Conservation (phyloP, 2,113 vertebrate genomes). For the Sorex araneus region DNA sequence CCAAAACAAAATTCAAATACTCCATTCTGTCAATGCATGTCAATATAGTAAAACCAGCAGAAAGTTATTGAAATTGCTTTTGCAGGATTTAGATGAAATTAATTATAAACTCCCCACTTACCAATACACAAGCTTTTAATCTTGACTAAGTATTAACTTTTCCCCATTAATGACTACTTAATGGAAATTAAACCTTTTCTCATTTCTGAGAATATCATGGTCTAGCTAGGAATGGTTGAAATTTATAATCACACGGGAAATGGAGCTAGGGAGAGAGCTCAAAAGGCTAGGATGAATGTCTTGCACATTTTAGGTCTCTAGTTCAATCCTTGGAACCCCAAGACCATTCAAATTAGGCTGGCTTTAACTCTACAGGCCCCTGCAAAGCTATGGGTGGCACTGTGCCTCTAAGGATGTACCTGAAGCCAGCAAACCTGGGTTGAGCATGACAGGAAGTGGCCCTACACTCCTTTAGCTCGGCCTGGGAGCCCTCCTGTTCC, state of each 20-base stretch:
- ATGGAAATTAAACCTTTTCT: neutral
- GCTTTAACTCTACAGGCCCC: too few species aligned
- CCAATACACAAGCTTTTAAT: neutral
- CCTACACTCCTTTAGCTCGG: too few species aligned
- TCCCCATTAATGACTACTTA: neutral
- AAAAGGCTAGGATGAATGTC: neutral
- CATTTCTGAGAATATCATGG: neutral
- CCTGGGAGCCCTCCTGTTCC: too few species aligned
- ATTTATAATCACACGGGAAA: neutral
- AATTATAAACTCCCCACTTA: neutral
- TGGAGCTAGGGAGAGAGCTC: too few species aligned
- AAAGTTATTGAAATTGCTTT: neutral
- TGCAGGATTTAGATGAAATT: constrained; percentile 5
- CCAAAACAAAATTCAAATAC: neutral
- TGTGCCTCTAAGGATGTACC: too few species aligned
- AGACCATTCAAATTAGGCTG: neutral
- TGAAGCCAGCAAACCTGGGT: too few species aligned
- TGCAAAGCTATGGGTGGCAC: too few species aligned
- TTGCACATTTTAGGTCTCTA: too few species aligned
- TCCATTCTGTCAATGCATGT: neutral
- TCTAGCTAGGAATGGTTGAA: neutral
- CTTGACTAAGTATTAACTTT: neutral
- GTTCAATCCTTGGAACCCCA: neutral
- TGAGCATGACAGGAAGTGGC: too few species aligned
- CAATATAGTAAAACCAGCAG: neutral